phyloP scores from a whole-genome alignment of 2,113 vertebrate species.

The Callospermophilus lateralis region DNA sequence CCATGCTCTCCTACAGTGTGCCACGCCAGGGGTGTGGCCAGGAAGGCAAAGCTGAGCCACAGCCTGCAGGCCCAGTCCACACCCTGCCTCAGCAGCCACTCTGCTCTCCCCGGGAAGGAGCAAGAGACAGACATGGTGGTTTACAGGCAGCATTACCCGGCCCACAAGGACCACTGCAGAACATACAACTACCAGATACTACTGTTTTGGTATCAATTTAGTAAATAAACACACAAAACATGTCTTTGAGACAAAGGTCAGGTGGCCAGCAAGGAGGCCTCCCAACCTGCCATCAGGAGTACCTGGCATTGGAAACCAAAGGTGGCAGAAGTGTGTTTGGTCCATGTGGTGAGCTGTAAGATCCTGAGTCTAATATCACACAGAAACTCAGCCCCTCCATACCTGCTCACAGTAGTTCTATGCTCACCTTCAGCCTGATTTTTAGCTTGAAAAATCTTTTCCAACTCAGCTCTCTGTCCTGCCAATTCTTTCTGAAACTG shows the following conservation, averaged over 20 bases:
- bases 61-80: background rate
- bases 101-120: background rate
- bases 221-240: background rate
- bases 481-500: constrained; percentile 87
- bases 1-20: background rate
- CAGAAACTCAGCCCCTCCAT: background rate
- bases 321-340: background rate
- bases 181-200: rapidly evolving
- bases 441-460: constrained; percentile 87
- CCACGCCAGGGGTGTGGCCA: background rate
- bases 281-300: background rate
- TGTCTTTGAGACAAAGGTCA: background rate
- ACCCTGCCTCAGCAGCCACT: background rate
- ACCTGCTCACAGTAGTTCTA: background rate
- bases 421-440: constrained; percentile 89
- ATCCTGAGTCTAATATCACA: rapidly evolving
- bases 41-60: background rate
- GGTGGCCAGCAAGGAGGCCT: background rate
- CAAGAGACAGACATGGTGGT: background rate
- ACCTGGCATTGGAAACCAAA: background rate
- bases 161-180: background rate
- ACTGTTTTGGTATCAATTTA: background rate
- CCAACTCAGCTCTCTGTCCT: constrained; percentile 88
- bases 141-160: background rate
- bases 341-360: rapidly evolving